Conservation (phyloP, 2,797 vertebrate species). For the Falco naumanni region DNA sequence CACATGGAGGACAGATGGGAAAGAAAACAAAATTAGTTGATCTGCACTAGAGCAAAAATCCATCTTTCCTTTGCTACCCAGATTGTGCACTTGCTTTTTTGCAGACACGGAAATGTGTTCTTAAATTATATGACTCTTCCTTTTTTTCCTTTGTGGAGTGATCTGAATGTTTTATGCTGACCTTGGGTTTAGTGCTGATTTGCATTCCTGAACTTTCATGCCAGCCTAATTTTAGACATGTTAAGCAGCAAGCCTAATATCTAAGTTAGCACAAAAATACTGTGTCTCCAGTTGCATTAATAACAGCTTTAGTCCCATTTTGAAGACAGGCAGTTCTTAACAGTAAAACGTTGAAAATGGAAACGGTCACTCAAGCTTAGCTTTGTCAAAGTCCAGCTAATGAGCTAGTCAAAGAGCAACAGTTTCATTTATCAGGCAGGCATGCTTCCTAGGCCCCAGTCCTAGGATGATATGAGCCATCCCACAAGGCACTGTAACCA, state of each 20-base stretch:
- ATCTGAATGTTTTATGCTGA: slow-evolving; percentile 54
- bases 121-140: slow-evolving; percentile 36
- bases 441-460: neutral
- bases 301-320: neutral
- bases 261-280: slow-evolving; percentile 54
- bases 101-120: neutral
- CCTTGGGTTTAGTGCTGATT: slow-evolving; percentile 44
- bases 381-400: slow-evolving; percentile 2
- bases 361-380: neutral
- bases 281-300: slow-evolving; percentile 16
- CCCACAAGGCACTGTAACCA: neutral
- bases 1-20: slow-evolving; percentile 67
- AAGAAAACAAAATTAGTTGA: slow-evolving; percentile 59
- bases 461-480: neutral
- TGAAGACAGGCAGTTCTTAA: neutral
- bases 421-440: neutral
- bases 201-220: slow-evolving; percentile 39
- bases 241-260: slow-evolving; percentile 37
- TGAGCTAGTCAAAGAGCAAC: neutral
- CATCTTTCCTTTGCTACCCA: slow-evolving; percentile 54
- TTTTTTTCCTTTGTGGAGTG: slow-evolving; percentile 38
- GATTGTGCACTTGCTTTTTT: slow-evolving; percentile 31
- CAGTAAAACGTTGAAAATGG: neutral
- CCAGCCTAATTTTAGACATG: slow-evolving; percentile 50
- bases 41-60: slow-evolving; percentile 32